phyloP scores from a whole-genome alignment of 2,888 invertebrate species.

The Ophioninae sp. region DNA sequence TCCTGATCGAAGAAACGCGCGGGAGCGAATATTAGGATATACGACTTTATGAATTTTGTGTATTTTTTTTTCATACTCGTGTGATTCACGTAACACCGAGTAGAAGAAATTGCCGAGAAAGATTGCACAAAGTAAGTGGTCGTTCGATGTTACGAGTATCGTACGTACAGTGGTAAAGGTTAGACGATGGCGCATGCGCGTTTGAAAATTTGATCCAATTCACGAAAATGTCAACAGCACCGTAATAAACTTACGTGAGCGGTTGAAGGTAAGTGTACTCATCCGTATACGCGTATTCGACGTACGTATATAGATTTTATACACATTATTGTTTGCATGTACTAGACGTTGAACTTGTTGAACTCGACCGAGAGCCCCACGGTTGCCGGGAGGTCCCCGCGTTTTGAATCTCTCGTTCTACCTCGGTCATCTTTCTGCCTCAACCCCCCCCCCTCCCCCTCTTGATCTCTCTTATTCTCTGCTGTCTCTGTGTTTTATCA shows the following conservation, averaged over 20 bases:
- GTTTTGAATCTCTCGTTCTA: constrained; percentile 65
- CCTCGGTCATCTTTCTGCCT: constrained; percentile 46
- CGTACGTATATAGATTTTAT: constrained; percentile 48
- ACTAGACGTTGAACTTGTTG: constrained; percentile 64
- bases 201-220: too few species aligned
- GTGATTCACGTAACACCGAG: not conserved
- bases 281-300: constrained; percentile 6
- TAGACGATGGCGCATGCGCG: too few species aligned
- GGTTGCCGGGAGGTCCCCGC: constrained; percentile 68
- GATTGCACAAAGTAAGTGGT: too few species aligned
- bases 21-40: constrained; percentile 33
- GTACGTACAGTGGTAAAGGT: too few species aligned
- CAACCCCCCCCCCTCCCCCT: constrained; percentile 14
- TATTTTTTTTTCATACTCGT: not conserved
- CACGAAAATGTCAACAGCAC: not conserved
- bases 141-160: too few species aligned
- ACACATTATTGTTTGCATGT: constrained; percentile 61
- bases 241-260: not conserved
- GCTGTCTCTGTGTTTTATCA: not conserved
- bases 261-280: not conserved
- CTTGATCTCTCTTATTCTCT: not conserved
- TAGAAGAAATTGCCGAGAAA: too few species aligned
- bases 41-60: not conserved
- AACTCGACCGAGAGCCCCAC: constrained; percentile 62
- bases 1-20: constrained; percentile 40